Conservation (phyloP, 2,888 invertebrate genomes). For the Neoaliturus tenellus region DNA sequence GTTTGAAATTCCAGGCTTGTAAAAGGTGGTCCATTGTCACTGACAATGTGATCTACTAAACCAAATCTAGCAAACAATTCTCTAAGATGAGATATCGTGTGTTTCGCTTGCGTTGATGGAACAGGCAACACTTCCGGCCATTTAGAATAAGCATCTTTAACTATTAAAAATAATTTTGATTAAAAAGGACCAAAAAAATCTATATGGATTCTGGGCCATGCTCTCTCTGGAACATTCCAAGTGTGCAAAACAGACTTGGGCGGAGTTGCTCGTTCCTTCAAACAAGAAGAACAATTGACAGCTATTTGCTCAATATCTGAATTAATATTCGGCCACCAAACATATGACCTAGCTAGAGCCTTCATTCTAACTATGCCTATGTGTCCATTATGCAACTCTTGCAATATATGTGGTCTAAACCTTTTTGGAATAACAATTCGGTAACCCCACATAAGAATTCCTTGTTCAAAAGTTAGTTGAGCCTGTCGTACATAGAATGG, state of each 20-base stretch:
- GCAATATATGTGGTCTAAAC: background rate
- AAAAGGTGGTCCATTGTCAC: constrained; percentile 47
- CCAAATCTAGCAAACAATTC: constrained; percentile 39
- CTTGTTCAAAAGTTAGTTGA: background rate
- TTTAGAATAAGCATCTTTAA: constrained; percentile 22
- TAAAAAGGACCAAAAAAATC: constrained; percentile 34
- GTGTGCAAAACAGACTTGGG: no score
- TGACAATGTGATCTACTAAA: background rate
- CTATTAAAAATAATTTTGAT: background rate
- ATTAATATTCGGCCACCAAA: constrained; percentile 51
- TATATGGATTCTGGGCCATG: constrained; percentile 22
- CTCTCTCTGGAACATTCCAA: background rate
- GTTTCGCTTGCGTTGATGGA: background rate
- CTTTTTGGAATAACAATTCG: constrained; percentile 29
- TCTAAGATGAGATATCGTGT: constrained; percentile 24
- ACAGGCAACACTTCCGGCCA: constrained; percentile 8
- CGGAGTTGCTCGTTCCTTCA: no score
- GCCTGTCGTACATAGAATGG: background rate
- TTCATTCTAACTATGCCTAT: constrained; percentile 47
- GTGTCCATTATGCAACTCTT: constrained; percentile 38
- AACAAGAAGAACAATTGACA: background rate
- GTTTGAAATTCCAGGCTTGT: background rate
- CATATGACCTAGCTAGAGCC: constrained; percentile 29
- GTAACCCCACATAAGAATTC: constrained; percentile 22
- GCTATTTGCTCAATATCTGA: background rate